A percentile compares a stretch with the other conserved stretches of the same genome.
Conservation (phyloP, 2,113 vertebrate species). For the Ceuthmochares aereus region DNA sequence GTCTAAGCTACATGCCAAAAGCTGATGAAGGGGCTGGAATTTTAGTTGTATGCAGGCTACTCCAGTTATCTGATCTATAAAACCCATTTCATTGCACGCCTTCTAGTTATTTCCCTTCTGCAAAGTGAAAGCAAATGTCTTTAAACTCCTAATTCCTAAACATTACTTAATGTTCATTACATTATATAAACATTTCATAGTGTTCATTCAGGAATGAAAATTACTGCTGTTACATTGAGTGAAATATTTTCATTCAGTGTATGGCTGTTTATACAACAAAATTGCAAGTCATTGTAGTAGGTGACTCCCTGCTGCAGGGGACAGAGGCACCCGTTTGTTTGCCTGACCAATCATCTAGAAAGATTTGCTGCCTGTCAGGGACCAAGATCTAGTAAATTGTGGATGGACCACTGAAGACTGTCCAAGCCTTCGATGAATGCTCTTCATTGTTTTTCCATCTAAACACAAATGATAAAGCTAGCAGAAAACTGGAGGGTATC, state of each 20-base stretch:
- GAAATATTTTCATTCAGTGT: not conserved
- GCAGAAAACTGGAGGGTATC: not conserved
- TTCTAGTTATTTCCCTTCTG: not conserved
- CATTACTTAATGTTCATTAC: too few relatives aligned
- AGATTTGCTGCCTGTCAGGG: not conserved
- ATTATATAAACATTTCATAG: too few relatives aligned
- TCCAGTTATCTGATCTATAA: not conserved
- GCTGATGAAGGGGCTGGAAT: not conserved
- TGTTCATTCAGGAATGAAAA: not conserved
- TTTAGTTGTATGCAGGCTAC: not conserved
- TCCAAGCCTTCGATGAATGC: not conserved
- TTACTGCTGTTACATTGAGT: not conserved
- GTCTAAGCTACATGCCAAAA: not conserved
- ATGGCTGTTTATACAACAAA: not conserved
- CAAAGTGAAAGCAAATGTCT: not conserved
- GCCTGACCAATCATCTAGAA: not conserved
- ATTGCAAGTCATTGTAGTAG: not conserved
- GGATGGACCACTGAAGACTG: not conserved
- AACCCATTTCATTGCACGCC: fast-evolving
- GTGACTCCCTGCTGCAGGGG: not conserved
- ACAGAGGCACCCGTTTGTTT: not conserved
- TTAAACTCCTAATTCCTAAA: not conserved
- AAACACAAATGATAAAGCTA: not conserved
- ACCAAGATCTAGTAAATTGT: not conserved
- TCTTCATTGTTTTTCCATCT: not conserved